These are phyloP conservation scores for Aleiodes alternator DNA, from an alignment of 2,888 invertebrate genomes.

Conservation along the genomic window DNA sequence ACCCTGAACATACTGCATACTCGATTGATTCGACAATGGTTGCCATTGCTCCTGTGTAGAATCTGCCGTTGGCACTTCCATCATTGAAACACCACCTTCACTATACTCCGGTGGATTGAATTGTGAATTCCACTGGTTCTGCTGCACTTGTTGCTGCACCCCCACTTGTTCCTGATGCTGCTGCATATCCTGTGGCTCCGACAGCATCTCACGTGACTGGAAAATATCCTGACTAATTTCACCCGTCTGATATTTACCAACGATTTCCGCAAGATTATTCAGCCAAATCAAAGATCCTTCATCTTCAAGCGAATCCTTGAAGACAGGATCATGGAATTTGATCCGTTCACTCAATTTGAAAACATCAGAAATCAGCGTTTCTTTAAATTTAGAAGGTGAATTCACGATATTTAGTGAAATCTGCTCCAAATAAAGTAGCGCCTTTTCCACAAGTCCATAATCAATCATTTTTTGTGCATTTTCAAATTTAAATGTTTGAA, in stretches of 20 bases:
- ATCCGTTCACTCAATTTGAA: slow-evolving; percentile 79
- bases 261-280: slow-evolving; percentile 75
- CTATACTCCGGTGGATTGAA: slow-evolving; percentile 59
- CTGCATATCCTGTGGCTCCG: slow-evolving; percentile 57
- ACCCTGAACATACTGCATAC: slow-evolving; percentile 62
- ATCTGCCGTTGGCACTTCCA: slow-evolving; percentile 62
- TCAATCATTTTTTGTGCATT: slow-evolving; percentile 87
- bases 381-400: slow-evolving; percentile 77
- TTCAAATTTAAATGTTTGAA: slow-evolving; percentile 89
- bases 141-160: slow-evolving; percentile 59
- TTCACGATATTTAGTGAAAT: slow-evolving; percentile 82
- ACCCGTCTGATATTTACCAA: slow-evolving; percentile 73
- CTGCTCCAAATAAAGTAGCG: slow-evolving; percentile 89
- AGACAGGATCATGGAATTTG: slow-evolving; percentile 83
- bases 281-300: slow-evolving; percentile 80
- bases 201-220: slow-evolving; percentile 37
- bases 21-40: slow-evolving; percentile 63
- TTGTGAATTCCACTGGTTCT: slow-evolving; percentile 59
- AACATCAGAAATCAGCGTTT: slow-evolving; percentile 76
- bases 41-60: slow-evolving; percentile 66
- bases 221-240: slow-evolving; percentile 67
- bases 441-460: slow-evolving; percentile 86
- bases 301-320: slow-evolving; percentile 75
- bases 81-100: slow-evolving; percentile 64
- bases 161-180: slow-evolving; percentile 59